These are phyloP conservation scores for Polymixis flavicincta DNA, from an alignment of 2,888 invertebrate genomes.

Conservation along the genomic window DNA sequence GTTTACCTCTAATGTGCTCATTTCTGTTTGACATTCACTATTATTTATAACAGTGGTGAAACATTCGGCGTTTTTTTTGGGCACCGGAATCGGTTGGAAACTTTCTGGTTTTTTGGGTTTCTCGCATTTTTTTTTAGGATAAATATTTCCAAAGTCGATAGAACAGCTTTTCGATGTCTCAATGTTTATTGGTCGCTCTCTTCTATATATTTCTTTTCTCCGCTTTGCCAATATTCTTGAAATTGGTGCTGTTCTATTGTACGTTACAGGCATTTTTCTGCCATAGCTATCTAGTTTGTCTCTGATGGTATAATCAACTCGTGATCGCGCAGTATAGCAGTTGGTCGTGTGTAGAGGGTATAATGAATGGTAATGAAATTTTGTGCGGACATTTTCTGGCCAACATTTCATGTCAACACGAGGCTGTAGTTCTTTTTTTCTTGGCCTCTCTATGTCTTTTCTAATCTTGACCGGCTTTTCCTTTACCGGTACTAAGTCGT, in stretches of 20 bases:
- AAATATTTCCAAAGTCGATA: conserved; percentile 76
- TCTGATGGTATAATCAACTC: conserved; percentile 24
- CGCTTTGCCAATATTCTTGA: conserved; percentile 48
- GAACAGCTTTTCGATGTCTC: conserved; percentile 72
- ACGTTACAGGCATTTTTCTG: conserved; percentile 45
- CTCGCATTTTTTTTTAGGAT: conserved; percentile 65
- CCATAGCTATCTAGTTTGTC: conserved; percentile 24
- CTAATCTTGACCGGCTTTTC: conserved; percentile 73
- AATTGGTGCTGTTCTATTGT: conserved; percentile 46
- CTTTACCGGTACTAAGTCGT: conserved; percentile 84
- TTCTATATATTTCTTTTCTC: conserved; percentile 47
- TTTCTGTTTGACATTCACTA: conserved; percentile 75
- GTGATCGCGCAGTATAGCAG: conserved; percentile 57
- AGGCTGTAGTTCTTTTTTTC: conserved; percentile 66
- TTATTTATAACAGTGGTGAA: conserved; percentile 69
- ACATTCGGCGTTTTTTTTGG: conserved; percentile 73
- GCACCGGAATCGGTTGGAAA: conserved; percentile 37
- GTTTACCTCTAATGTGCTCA: conserved; percentile 53
- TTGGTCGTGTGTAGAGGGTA: conserved; percentile 52
- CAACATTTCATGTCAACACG: conserved; percentile 65
- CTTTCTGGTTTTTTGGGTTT: conserved; percentile 50
- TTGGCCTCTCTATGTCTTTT: conserved; percentile 64
- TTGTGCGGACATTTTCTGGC: conserved; percentile 71
- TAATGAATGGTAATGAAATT: conserved; percentile 34
- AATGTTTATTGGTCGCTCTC: conserved; percentile 45